These are phyloP conservation scores for Fukomys damarensis DNA, from an alignment of 2,113 vertebrate species.

Conservation along the genomic window DNA sequence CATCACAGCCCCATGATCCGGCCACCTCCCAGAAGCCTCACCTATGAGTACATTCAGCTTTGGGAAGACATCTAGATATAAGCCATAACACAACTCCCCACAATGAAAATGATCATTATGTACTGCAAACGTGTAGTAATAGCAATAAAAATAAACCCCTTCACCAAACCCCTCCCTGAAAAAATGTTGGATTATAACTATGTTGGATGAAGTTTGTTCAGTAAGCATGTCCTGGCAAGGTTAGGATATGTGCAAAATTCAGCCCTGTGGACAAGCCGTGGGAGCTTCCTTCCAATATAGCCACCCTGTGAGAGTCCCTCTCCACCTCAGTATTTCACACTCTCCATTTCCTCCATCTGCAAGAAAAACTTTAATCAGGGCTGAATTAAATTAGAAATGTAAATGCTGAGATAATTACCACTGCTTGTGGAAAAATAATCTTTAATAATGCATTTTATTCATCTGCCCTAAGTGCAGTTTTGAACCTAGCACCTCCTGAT, in stretches of 20 bases:
- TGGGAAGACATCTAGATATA: neutral
- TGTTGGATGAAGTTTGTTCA: neutral
- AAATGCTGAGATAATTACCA: slow-evolving; percentile 69
- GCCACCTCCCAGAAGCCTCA: neutral
- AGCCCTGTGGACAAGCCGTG: fast-evolving
- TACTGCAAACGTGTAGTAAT: neutral
- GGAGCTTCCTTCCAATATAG: neutral
- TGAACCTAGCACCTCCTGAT: neutral
- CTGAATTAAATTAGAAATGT: slow-evolving; percentile 65
- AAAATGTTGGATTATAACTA: neutral
- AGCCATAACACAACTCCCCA: neutral
- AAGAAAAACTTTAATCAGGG: slow-evolving; percentile 65
- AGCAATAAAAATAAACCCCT: neutral
- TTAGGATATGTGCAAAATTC: neutral
- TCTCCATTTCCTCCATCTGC: slow-evolving; percentile 47
- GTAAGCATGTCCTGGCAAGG: neutral
- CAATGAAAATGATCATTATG: neutral
- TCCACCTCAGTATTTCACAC: neutral
- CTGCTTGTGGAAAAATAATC: slow-evolving; percentile 62
- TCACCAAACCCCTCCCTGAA: neutral
- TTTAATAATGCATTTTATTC: slow-evolving; percentile 71
- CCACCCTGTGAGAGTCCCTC: neutral
- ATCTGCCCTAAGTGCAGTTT: slow-evolving; percentile 63
- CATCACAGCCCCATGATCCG: neutral
- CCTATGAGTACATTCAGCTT: neutral